phyloP scores from a whole-genome alignment of 2,113 vertebrate genomes.

The Alces alces region DNA sequence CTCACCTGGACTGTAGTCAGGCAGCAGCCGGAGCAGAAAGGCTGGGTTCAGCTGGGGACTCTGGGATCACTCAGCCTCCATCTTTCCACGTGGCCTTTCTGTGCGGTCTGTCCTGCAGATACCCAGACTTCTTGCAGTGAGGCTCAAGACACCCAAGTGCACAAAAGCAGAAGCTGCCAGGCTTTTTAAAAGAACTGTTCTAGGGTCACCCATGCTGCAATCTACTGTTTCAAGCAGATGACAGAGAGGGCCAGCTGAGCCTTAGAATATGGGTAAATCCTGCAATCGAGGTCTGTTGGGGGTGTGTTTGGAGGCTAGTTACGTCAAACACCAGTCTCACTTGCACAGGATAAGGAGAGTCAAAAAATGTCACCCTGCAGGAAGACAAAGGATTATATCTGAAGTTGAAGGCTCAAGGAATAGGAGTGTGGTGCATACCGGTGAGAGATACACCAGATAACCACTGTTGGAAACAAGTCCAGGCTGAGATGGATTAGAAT shows the following conservation, averaged over 20 bases:
- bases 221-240: background rate
- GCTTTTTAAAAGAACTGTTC: background rate
- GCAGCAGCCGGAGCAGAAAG: background rate
- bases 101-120: background rate
- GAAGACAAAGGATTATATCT: background rate
- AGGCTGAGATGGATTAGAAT: background rate
- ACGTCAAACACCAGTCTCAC: too few species aligned
- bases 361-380: background rate
- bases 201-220: background rate
- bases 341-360: background rate
- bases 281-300: background rate
- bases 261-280: background rate
- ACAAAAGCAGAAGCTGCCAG: background rate
- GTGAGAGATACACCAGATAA: background rate
- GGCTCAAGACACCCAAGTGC: background rate
- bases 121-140: background rate
- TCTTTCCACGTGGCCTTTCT: background rate
- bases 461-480: background rate
- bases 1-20: background rate
- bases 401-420: background rate
- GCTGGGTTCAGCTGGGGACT: background rate
- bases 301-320: background rate
- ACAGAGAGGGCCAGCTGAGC: background rate
- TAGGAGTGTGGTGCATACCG: background rate
- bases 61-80: background rate